A percentile compares a stretch with the other conserved stretches of the same genome.
Conservation (phyloP, 1,140 invertebrate species). For the Streblospio benedicti region DNA sequence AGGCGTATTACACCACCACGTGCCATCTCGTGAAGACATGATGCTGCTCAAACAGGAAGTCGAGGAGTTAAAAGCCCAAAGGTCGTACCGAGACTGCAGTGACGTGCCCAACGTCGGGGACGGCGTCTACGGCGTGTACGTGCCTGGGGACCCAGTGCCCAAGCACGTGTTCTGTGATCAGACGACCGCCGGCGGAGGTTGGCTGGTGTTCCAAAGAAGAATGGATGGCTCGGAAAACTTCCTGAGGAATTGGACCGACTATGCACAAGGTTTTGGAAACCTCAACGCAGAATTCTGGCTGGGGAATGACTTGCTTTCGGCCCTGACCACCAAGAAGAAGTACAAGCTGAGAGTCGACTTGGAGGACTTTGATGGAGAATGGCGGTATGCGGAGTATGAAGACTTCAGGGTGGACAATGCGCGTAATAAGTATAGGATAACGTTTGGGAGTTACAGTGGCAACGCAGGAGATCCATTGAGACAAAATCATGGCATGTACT, state of each 20-base stretch:
- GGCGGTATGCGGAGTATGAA: slow-evolving; percentile 74
- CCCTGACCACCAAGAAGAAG: not conserved
- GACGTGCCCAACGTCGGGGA: no score
- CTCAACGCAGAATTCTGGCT: slow-evolving; percentile 56
- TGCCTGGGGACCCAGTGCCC: no score
- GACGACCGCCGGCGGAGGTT: no score
- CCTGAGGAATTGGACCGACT: slow-evolving; percentile 57
- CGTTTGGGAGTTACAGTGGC: slow-evolving; percentile 82
- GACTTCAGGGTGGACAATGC: slow-evolving; percentile 86
- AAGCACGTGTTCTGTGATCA: no score
- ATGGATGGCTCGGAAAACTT: slow-evolving; percentile 58
- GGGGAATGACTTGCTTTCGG: slow-evolving; percentile 3
- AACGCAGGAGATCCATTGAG: slow-evolving; percentile 52
- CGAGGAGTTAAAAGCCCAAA: no score
- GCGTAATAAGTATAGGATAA: slow-evolving; percentile 78
- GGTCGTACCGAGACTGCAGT: no score
- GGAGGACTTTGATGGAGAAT: slow-evolving; percentile 49
- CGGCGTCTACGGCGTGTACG: no score
- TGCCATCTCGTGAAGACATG: no score
- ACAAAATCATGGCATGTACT: not conserved
- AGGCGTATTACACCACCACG: no score
- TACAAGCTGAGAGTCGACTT: slow-evolving; percentile 50
- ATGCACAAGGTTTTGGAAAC: slow-evolving; percentile 60
- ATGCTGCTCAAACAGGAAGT: no score
- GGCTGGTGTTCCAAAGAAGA: slow-evolving; percentile 53